Conservation (phyloP, 2,113 vertebrate species). For the Epinephelus moara region DNA sequence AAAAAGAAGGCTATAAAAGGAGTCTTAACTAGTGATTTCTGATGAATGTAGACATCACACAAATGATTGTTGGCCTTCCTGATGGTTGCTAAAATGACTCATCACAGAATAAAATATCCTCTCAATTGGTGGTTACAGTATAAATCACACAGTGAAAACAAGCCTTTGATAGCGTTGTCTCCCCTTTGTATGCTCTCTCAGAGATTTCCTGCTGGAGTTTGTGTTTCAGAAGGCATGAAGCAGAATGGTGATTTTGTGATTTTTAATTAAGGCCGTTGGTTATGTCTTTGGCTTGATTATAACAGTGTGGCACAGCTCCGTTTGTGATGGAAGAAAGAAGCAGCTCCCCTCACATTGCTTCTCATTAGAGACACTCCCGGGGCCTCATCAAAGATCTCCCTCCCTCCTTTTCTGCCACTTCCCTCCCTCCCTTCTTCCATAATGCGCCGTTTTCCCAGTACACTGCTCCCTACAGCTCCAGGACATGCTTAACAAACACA, state of each 20-base stretch:
- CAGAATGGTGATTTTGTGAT: conserved; percentile 77
- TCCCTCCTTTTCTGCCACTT: conserved; percentile 60
- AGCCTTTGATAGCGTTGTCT: conserved; percentile 56
- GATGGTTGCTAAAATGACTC: conserved; percentile 45
- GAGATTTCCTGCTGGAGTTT: conserved; percentile 60
- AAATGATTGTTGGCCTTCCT: conserved; percentile 14
- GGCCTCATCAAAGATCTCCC: conserved; percentile 82
- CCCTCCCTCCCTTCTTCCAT: conserved; percentile 73
- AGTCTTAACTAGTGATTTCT: neutral
- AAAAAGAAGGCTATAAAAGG: neutral
- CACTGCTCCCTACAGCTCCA: conserved; percentile 73
- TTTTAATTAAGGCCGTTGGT: conserved; percentile 83
- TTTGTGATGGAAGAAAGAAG: conserved; percentile 68
- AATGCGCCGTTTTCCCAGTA: conserved; percentile 76
- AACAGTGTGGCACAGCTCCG: conserved; percentile 64
- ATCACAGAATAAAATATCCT: conserved; percentile 33
- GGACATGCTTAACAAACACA: conserved; percentile 81
- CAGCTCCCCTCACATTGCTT: conserved; percentile 69
- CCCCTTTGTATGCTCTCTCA: conserved; percentile 40
- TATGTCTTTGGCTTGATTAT: conserved; percentile 78
- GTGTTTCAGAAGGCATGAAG: conserved; percentile 63
- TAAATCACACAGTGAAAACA: conserved; percentile 59
- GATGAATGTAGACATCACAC: neutral
- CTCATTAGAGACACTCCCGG: conserved; percentile 84
- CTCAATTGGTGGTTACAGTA: conserved; percentile 28